These are phyloP conservation scores for Sinocyclocheilus maitianheensis DNA, from an alignment of 2,113 vertebrate genomes.

Conservation along the genomic window DNA sequence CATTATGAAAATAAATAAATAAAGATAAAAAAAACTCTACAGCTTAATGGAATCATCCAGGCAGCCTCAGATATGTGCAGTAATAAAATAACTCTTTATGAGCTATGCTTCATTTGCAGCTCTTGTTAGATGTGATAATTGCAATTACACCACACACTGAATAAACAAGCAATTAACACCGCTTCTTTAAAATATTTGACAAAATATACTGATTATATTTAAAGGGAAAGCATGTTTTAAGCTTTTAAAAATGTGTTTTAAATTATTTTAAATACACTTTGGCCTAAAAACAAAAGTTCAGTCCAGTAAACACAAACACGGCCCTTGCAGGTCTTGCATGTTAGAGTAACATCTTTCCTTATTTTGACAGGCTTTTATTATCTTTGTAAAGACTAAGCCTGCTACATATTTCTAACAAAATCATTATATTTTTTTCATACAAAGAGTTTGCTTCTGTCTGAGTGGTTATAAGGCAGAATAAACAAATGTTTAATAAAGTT, in stretches of 20 bases:
- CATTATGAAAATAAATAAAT: background rate
- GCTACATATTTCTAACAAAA: background rate
- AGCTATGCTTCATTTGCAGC: slow-evolving; percentile 3
- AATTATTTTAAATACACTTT: background rate
- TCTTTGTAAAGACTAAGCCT: background rate
- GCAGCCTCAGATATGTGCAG: background rate
- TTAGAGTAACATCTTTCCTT: background rate
- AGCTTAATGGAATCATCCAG: slow-evolving; percentile 20
- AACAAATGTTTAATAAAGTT: background rate
- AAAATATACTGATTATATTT: background rate
- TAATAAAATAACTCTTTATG: slow-evolving; percentile 1
- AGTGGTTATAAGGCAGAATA: background rate
- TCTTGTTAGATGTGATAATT: background rate
- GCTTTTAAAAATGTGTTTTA: background rate
- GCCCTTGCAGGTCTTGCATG: background rate
- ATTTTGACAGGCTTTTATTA: background rate
- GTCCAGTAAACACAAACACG: background rate
- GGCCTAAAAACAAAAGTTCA: background rate
- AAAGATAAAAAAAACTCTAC: background rate
- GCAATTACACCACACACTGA: slow-evolving; percentile 3
- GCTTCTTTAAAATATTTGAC: background rate
- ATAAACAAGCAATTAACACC: slow-evolving; percentile 7
- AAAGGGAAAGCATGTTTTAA: background rate
- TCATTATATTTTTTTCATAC: background rate
- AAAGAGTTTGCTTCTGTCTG: background rate